Evolutionary conservation across 2,888 invertebrate genomes (phyloP).

Genomic region (Mythimna loreyi): DNA sequence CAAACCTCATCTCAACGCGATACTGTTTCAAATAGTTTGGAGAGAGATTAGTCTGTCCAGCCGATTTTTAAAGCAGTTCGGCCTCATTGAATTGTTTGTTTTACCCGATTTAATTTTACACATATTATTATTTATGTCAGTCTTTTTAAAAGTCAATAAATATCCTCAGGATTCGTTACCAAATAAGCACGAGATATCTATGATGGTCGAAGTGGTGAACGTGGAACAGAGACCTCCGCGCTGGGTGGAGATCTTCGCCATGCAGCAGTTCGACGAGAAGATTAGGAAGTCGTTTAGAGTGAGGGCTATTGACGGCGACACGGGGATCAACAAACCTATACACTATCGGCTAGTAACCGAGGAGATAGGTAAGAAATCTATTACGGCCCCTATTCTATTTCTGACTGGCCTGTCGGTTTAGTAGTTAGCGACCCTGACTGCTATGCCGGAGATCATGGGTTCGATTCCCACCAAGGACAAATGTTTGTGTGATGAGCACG

Average conservation of each 20-base stretch:
- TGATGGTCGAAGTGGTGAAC: constrained; percentile 91
- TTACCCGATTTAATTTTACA: not conserved
- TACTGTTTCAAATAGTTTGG: no score
- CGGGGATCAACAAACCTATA: constrained; percentile 89
- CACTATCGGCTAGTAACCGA: constrained; percentile 84
- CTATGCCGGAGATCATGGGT: no score
- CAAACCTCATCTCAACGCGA: no score
- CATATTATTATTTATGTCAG: not conserved
- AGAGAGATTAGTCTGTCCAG: no score
- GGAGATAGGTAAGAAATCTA: constrained; percentile 77
- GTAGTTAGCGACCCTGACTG: no score
- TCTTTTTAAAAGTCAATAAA: not conserved
- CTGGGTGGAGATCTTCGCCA: constrained; percentile 91
- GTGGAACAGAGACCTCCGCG: constrained; percentile 90
- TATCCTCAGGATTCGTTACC: constrained; percentile 81
- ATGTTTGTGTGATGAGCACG: no score
- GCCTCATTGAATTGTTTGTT: no score
- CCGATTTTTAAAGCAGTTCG: not conserved
- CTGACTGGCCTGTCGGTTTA: no score
- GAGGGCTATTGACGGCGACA: constrained; percentile 92
- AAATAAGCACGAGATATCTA: constrained; percentile 82
- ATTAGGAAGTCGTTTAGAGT: constrained; percentile 81
- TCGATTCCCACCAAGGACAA: no score
- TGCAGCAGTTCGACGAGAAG: constrained; percentile 91
- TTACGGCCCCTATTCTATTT: no score